A percentile compares a stretch with the other conserved stretches of the same genome.
Evolutionary conservation across 92 coral and sea anemone genomes (phyloP).

Genomic region (Zoanthus gigantus): DNA sequence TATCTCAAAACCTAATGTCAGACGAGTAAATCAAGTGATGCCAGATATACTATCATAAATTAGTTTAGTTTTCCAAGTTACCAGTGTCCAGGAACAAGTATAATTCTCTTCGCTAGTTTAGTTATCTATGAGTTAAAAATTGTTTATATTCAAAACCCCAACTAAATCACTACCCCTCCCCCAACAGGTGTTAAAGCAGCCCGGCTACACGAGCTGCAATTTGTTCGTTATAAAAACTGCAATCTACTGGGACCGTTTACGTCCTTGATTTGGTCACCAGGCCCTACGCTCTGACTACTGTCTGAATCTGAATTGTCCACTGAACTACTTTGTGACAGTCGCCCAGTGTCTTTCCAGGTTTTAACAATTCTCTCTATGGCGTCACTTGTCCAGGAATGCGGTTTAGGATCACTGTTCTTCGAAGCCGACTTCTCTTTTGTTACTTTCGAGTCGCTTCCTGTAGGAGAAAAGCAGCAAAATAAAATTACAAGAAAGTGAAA

Average conservation of each 20-base stretch:
- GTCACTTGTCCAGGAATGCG: conserved; percentile 89
- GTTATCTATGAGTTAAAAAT: background rate
- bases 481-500: background rate
- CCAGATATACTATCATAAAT: too few species aligned
- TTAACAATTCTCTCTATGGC: conserved; percentile 86
- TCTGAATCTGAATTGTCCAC: conserved; percentile 40
- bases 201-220: background rate
- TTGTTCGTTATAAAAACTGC: conserved; percentile 28
- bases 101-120: background rate
- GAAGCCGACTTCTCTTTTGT: conserved; percentile 2
- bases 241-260: conserved; percentile 6
- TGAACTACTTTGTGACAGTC: conserved; percentile 20
- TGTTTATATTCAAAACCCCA: background rate
- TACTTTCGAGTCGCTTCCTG: conserved; percentile 36
- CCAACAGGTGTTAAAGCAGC: background rate
- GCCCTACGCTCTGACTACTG: conserved; percentile 36
- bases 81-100: too few species aligned
- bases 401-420: background rate
- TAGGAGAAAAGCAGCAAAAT: background rate
- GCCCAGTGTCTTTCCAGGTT: conserved; percentile 80
- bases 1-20: too few species aligned
- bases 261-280: conserved; percentile 12
- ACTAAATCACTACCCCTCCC: background rate
- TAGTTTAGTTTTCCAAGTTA: too few species aligned
- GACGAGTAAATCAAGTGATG: too few species aligned